A percentile compares a stretch with the other conserved stretches of the same genome.
Conservation (phyloP, 2,888 invertebrate genomes). For the Pherbina coryleti region DNA sequence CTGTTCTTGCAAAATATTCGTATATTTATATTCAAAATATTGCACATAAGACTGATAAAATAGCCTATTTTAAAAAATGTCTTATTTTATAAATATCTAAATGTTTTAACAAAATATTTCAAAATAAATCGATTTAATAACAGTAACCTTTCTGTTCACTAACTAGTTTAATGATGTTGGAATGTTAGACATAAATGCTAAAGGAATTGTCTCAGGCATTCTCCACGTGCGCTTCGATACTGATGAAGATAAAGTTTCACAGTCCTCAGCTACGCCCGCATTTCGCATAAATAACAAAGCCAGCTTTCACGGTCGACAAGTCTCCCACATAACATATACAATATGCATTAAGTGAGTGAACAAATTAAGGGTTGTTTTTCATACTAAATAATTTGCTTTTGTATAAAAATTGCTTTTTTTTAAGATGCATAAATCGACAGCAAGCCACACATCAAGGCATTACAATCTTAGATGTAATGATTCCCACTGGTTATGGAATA, state of each 20-base stretch:
- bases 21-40: too few relatives aligned
- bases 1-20: too few relatives aligned
- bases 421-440: conserved; percentile 79
- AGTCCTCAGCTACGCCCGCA: conserved; percentile 83
- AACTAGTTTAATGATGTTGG: conserved; percentile 89
- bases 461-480: conserved; percentile 84
- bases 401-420: conserved; percentile 41
- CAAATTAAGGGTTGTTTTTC: background rate
- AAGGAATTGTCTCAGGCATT: conserved; percentile 90
- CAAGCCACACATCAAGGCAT: conserved; percentile 86
- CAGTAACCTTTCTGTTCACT: background rate
- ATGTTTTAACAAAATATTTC: too few relatives aligned
- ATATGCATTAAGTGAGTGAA: conserved; percentile 82
- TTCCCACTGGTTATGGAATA: conserved; percentile 89
- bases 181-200: conserved; percentile 87
- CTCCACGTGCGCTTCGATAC: conserved; percentile 90
- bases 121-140: too few relatives aligned
- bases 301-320: conserved; percentile 85
- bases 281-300: conserved; percentile 81
- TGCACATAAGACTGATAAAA: too few relatives aligned
- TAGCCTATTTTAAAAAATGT: too few relatives aligned
- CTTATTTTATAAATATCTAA: too few relatives aligned
- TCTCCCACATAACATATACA: conserved; percentile 86
- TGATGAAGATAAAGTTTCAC: conserved; percentile 83
- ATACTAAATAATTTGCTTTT: background rate